Percentiles rank a stretch among this genome's conserved stretches.
phyloP scores from a whole-genome alignment of 2,888 invertebrate genomes.

The Cinara cedri region DNA sequence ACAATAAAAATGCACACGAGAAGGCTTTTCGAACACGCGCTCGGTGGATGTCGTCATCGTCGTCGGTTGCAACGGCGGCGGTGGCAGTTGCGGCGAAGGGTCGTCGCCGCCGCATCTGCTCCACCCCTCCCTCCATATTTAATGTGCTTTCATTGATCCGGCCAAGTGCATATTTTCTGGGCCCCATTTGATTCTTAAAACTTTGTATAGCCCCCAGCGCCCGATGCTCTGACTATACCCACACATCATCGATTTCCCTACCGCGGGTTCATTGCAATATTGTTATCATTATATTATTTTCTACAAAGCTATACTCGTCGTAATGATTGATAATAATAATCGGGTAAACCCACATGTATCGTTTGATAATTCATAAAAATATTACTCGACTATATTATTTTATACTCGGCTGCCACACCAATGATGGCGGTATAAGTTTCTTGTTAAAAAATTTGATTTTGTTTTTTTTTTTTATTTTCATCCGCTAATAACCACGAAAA shows the following conservation, averaged over 20 bases:
- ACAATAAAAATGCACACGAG: background rate
- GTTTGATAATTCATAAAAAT: too few relatives aligned
- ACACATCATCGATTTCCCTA: background rate
- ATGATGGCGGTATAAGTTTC: too few relatives aligned
- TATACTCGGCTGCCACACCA: too few relatives aligned
- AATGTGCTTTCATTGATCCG: constrained; percentile 35
- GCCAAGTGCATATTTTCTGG: constrained; percentile 22
- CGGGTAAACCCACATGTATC: too few relatives aligned
- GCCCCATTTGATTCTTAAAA: constrained; percentile 6
- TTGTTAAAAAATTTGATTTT: too few relatives aligned
- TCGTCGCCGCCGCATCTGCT: background rate
- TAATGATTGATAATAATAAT: background rate
- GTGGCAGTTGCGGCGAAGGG: background rate
- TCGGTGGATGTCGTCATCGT: background rate
- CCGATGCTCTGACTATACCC: too few relatives aligned
- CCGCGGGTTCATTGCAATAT: too few relatives aligned
- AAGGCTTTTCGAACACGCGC: background rate
- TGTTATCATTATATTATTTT: constrained; percentile 19
- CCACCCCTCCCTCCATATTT: background rate
- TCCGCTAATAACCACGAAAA: too few relatives aligned
- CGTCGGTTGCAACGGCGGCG: background rate
- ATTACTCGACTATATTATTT: too few relatives aligned
- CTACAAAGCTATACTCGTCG: too few relatives aligned
- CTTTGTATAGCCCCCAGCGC: background rate
- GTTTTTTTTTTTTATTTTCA: too few relatives aligned